Percentiles rank a stretch among this genome's conserved stretches.
Conservation (phyloP, 2,797 vertebrate genomes). For the Pteronotus mesoamericanus region DNA sequence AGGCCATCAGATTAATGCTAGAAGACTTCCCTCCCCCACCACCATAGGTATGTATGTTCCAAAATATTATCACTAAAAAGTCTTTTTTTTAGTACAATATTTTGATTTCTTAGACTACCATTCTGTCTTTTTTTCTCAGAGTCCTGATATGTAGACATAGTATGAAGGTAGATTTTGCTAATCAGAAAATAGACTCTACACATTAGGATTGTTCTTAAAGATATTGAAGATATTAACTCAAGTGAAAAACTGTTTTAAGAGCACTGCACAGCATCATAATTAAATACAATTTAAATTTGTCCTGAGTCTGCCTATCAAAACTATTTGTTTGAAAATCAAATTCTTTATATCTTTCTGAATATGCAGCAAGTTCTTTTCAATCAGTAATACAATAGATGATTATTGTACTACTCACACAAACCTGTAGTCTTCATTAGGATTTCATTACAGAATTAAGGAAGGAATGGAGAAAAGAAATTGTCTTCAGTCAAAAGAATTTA, state of each 20-base stretch:
- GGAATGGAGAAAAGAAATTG: constrained; percentile 53
- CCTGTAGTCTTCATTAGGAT: constrained; percentile 68
- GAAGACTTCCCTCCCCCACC: not conserved
- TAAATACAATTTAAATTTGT: constrained; percentile 72
- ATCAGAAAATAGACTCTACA: constrained; percentile 50
- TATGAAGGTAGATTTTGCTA: constrained; percentile 45
- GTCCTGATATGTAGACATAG: not conserved
- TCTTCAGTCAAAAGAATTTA: constrained; percentile 65
- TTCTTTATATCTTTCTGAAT: constrained; percentile 66
- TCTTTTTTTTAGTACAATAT: constrained; percentile 64
- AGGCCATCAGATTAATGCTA: constrained; percentile 24
- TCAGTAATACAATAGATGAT: constrained; percentile 74
- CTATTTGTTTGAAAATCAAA: constrained; percentile 66
- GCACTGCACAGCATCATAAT: constrained; percentile 51
- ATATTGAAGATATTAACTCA: constrained; percentile 60
- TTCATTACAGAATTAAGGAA: constrained; percentile 70
- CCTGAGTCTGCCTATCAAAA: constrained; percentile 60
- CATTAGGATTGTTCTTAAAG: constrained; percentile 56
- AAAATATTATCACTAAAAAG: not conserved
- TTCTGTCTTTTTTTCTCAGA: constrained; percentile 35
- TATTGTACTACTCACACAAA: constrained; percentile 67
- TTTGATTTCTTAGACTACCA: constrained; percentile 57
- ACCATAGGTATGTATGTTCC: not conserved
- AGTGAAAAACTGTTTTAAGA: constrained; percentile 53
- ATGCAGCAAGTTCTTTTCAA: constrained; percentile 68